Evolutionary conservation across 1,140 invertebrate genomes (phyloP), one percentile per base, ranked within the genome.

Genomic region (Panagrolaimus sp.): DNA sequence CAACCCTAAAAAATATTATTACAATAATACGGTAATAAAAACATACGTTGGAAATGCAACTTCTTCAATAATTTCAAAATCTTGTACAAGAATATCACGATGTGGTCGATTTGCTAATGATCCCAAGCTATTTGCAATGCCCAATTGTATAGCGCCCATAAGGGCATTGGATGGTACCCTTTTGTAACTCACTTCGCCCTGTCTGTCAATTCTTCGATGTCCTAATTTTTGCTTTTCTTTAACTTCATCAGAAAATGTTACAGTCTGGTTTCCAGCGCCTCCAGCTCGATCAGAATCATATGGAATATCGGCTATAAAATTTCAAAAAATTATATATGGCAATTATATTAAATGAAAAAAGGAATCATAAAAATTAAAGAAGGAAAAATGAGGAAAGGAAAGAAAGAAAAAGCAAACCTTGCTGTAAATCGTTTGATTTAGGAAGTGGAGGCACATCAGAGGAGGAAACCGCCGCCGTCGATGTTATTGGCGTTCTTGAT

Each of bases 41-140:
- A 90, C 81, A 74, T 79, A 87, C 87, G 81, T 75, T 66, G 94
- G 92, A 86, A 98, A 98, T 82, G 91, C 91, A 27, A 93, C 94
- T 77, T 91, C 96, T 85, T 98, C 96, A 42, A 99, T 92, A 20
- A 95, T 93, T 89, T 94, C 92, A 86, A 99, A 99, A 86, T 99
- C 96, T 86, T 97, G 93, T 91, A 98, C 96, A 63, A 99, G 88
- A 69, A 99, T 86, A 88, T 99, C 96, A 77, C 96, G 88, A 84
- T 96, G 93, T 11, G 93, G 93, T 87, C 96, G 96, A 62, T 92
- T 93, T 16, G 95, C 93, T 69, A 98, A 87, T 74, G 93, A 92
- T 69, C 95, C 95, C 71, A 98, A 91, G 75, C 95, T 91, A 84
- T 93, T 90, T 74, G 91, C 89, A 78, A 93, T 91, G 84, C 96